Evolutionary conservation across 2,113 vertebrate genomes (phyloP).

Genomic region (Prolemur simus): DNA sequence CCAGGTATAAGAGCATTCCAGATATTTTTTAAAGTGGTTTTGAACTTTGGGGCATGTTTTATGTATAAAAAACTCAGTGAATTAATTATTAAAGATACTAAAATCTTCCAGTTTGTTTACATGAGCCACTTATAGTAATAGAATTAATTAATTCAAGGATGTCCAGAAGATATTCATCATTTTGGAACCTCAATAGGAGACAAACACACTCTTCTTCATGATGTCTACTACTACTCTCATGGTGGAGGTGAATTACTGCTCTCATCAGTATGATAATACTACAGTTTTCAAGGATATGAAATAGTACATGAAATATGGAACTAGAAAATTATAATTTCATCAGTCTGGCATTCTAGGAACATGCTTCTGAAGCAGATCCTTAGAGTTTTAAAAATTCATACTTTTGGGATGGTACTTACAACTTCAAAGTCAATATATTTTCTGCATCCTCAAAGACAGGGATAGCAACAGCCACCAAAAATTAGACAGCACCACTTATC

Average conservation of each 20-base stretch:
- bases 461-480: background rate
- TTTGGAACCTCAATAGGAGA: background rate
- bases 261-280: background rate
- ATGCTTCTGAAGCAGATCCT: background rate
- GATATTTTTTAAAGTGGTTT: background rate
- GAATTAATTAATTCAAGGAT: background rate
- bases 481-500: background rate
- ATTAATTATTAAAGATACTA: background rate
- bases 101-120: background rate
- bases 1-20: too few relatives aligned
- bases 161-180: background rate
- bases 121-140: background rate
- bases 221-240: background rate
- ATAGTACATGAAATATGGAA: background rate
- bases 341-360: background rate
- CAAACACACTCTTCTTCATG: background rate
- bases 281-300: background rate
- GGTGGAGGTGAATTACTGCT: background rate
- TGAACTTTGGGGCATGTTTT: background rate
- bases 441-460: background rate
- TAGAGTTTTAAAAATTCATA: background rate
- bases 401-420: background rate
- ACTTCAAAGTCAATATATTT: background rate
- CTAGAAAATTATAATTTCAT: background rate
- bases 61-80: background rate